Conservation (phyloP, 2,888 invertebrate genomes). For the Ochropleura plecta region DNA sequence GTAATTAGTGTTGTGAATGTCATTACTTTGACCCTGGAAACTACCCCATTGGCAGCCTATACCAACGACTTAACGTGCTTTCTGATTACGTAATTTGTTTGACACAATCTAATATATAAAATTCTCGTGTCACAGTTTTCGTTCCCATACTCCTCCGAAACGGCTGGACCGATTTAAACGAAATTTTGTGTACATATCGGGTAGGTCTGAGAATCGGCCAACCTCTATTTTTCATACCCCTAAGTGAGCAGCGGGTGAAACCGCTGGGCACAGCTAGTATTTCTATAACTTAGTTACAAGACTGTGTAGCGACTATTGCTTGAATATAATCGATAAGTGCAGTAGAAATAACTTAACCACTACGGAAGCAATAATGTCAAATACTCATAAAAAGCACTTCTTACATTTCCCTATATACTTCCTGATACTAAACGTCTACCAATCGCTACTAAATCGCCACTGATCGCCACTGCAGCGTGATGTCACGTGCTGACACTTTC, state of each 20-base stretch:
- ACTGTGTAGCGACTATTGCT: background rate
- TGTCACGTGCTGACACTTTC: slow-evolving; percentile 58
- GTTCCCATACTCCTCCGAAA: too few relatives aligned
- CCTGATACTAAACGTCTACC: slow-evolving; percentile 33
- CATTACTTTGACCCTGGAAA: too few relatives aligned
- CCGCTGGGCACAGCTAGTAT: too few relatives aligned
- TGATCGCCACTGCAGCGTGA: slow-evolving; percentile 41
- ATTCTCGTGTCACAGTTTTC: too few relatives aligned
- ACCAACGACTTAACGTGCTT: background rate
- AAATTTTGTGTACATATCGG: too few relatives aligned
- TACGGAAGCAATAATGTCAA: slow-evolving; percentile 23
- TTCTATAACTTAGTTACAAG: background rate
- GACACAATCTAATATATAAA: too few relatives aligned
- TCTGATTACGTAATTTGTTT: background rate
- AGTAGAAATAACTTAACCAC: background rate
- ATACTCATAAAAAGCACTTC: slow-evolving; percentile 22
- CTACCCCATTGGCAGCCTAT: too few relatives aligned
- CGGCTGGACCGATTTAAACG: too few relatives aligned
- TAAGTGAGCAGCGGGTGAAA: too few relatives aligned
- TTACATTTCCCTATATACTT: slow-evolving; percentile 32
- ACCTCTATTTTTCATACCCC: too few relatives aligned
- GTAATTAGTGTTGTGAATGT: too few relatives aligned
- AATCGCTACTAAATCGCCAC: slow-evolving; percentile 21
- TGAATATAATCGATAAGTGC: background rate
- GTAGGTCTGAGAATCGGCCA: too few relatives aligned